Conservation (phyloP, 2,888 invertebrate species). For the Cordylochernes scorpioides region DNA sequence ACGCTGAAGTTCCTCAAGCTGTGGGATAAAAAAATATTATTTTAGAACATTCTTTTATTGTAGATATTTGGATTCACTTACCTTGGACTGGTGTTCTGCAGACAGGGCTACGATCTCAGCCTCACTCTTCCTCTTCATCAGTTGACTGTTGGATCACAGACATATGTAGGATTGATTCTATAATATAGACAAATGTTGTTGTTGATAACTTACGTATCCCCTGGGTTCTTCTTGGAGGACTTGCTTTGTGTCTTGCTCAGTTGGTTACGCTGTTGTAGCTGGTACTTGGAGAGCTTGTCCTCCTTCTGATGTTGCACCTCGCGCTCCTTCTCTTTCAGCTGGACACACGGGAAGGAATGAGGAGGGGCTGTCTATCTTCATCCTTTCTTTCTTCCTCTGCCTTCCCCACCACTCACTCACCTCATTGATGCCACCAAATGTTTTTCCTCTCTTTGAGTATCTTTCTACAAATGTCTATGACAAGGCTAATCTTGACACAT, state of each 20-base stretch:
- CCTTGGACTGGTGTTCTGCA: conserved; percentile 13
- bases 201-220: conserved; percentile 1
- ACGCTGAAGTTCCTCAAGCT: conserved; percentile 20
- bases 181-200: conserved; percentile 1
- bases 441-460: too few species aligned
- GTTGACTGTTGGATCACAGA: conserved; percentile 6
- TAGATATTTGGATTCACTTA: conserved; percentile 2
- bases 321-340: conserved; percentile 29
- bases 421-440: too few species aligned
- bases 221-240: conserved; percentile 19
- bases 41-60: neutral
- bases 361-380: too few species aligned
- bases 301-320: conserved; percentile 15
- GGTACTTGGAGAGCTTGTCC: conserved; percentile 20
- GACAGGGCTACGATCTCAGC: conserved; percentile 12
- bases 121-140: conserved; percentile 14
- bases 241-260: conserved; percentile 21
- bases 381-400: too few species aligned
- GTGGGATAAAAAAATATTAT: conserved; percentile 4
- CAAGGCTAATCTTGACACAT: too few species aligned
- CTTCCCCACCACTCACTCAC: too few species aligned
- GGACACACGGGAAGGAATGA: neutral
- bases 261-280: conserved; percentile 22
- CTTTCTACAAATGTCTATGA: too few species aligned
- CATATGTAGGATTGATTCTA: conserved; percentile 1